Conservation (phyloP, 2,113 vertebrate genomes). For the Monarcha castaneiventris region DNA sequence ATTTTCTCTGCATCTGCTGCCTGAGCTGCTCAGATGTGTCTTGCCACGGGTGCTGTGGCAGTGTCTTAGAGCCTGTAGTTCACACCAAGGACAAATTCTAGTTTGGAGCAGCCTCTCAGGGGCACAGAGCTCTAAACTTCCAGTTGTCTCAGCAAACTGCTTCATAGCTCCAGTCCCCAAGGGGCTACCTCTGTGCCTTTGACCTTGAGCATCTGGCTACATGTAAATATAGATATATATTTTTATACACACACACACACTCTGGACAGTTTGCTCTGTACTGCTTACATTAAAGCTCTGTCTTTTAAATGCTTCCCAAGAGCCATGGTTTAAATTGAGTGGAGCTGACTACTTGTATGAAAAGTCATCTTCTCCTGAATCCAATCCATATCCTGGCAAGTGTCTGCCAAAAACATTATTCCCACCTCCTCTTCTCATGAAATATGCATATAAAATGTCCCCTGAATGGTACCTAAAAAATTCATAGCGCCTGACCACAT, state of each 20-base stretch:
- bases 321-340: conserved; percentile 57
- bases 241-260: background rate
- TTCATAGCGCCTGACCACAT: conserved; percentile 36
- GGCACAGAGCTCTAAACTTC: background rate
- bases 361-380: conserved; percentile 56
- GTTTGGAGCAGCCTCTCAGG: background rate
- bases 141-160: background rate
- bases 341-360: conserved; percentile 55
- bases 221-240: conserved; percentile 9
- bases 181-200: background rate
- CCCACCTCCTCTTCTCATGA: conserved; percentile 37
- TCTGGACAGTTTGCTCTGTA: conserved; percentile 12
- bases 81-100: background rate
- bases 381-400: conserved; percentile 33
- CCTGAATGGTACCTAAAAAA: conserved; percentile 39
- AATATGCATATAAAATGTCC: conserved; percentile 55
- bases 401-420: conserved; percentile 58
- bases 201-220: conserved; percentile 49
- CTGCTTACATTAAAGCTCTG: conserved; percentile 45
- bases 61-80: background rate
- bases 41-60: background rate
- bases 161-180: background rate
- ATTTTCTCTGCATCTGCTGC: background rate
- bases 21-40: background rate
- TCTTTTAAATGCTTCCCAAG: conserved; percentile 60